Percentiles rank a stretch among this genome's conserved stretches.
Conservation (phyloP, 2,113 vertebrate species). For the Burhinus bistriatus region DNA sequence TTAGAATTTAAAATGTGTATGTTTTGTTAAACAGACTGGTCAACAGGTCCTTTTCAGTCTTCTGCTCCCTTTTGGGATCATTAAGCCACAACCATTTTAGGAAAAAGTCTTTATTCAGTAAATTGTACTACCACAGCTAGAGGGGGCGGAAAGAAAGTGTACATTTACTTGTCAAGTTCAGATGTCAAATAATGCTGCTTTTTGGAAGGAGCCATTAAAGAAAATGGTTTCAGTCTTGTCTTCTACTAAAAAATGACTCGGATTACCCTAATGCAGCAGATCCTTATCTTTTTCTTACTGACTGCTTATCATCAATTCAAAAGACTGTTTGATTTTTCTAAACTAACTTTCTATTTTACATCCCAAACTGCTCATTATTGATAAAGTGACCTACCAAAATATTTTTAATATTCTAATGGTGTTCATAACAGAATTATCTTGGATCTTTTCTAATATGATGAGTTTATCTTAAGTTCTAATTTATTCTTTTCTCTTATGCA, state of each 20-base stretch:
- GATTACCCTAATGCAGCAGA: not conserved
- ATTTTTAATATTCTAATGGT: not conserved
- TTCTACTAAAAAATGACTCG: not conserved
- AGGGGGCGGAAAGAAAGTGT: not conserved
- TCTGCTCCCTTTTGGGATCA: not conserved
- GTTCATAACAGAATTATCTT: not conserved
- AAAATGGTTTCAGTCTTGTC: not conserved
- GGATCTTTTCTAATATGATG: not conserved
- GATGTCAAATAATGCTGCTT: not conserved
- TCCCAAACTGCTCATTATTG: not conserved
- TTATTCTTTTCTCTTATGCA: not conserved
- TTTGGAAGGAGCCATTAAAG: not conserved
- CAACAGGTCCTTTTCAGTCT: not conserved
- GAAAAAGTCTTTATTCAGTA: not conserved
- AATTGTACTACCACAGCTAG: not conserved
- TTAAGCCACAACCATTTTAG: not conserved
- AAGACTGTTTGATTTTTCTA: not conserved
- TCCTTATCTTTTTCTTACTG: not conserved
- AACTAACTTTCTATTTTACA: not conserved
- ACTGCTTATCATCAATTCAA: not conserved
- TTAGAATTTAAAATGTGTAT: not conserved
- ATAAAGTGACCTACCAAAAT: not conserved
- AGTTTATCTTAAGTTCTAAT: not conserved
- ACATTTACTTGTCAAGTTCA: not conserved
- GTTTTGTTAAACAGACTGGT: not conserved